A percentile compares a stretch with the other conserved stretches of the same genome.
These are phyloP conservation scores for Elegia similella DNA, from an alignment of 2,888 invertebrate genomes.

Conservation along the genomic window DNA sequence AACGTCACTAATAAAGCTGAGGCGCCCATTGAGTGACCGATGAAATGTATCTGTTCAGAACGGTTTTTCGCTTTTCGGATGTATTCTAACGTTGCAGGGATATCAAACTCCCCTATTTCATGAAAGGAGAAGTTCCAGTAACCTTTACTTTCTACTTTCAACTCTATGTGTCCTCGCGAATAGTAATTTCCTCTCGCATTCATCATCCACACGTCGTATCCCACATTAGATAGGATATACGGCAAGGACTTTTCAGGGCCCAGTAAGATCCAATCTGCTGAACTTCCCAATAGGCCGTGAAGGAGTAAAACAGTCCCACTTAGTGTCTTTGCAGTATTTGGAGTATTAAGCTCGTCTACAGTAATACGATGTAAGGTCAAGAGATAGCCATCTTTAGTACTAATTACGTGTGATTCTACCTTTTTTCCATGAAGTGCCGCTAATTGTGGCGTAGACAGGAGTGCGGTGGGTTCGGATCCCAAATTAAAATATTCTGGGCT, in stretches of 20 bases:
- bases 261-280: constrained; percentile 65
- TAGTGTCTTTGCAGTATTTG: not conserved
- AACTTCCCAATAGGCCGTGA: constrained; percentile 64
- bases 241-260: constrained; percentile 59
- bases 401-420: constrained; percentile 52
- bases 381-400: constrained; percentile 56
- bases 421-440: constrained; percentile 49
- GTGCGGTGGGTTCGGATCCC: constrained; percentile 40
- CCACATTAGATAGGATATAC: constrained; percentile 75
- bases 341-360: not conserved
- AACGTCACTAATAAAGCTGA: constrained; percentile 56
- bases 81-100: constrained; percentile 56
- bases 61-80: constrained; percentile 43
- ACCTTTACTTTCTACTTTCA: constrained; percentile 34
- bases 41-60: constrained; percentile 45
- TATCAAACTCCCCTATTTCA: constrained; percentile 60
- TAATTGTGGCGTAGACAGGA: constrained; percentile 53
- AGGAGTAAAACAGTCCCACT: constrained; percentile 52
- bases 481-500: constrained; percentile 2
- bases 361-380: constrained; percentile 53
- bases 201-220: constrained; percentile 83
- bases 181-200: constrained; percentile 70
- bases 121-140: constrained; percentile 65
- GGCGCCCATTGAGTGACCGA: constrained; percentile 68
- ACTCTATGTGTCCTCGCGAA: constrained; percentile 48